Evolutionary conservation across 2,113 vertebrate species (phyloP), one percentile per base, ranked within the genome.

Genomic region (Hippocampus comes): DNA sequence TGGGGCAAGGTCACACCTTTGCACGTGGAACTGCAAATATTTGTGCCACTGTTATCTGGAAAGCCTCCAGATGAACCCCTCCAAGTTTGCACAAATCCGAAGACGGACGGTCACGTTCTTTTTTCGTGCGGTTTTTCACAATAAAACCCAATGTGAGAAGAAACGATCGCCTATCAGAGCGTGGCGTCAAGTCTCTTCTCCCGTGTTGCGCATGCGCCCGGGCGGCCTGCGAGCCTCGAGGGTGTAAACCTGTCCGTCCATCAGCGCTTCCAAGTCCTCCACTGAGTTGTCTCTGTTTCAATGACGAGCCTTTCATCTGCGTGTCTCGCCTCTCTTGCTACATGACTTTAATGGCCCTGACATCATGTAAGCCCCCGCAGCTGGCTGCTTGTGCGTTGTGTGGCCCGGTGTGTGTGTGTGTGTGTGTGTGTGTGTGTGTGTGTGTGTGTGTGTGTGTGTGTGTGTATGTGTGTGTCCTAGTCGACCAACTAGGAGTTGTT

Each of bases 281-380:
- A 78, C 83, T 88, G 5, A 84, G 84, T 81, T 77, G 9, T 27
- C 63, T 80, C 64, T 70, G 75, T 89, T 83, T 72, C 75, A 84
- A 75, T 82, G 85, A 83, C 82, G 80, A 77, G 79, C 78, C 89
- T 89, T 90, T 90, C 84, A 90, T 90, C 78, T 87, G 73, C 49
- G 67, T 78, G 75, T 69, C 79, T 80, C 76, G 80, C 78, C 84
- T 84, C 87, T 86, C 65, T 74, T 82, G 79, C 82, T 84, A 90
- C 87, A 89, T 53, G 77, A 86, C 81, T 87, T 87, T 89, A 88
- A 89, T 88, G 84, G 86, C 68, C 84, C 84, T 87, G 86, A 90
- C 85, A 85, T 89, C 79, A 87, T 84, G 86, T 89, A 90, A 88
- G 87, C 89, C 14, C 27, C 49, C 78, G 86, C 89, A 90, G 87